A percentile compares a stretch with the other conserved stretches of the same genome.
Evolutionary conservation across 2,113 vertebrate species (phyloP).

Genomic region (Sinosuthora webbiana): DNA sequence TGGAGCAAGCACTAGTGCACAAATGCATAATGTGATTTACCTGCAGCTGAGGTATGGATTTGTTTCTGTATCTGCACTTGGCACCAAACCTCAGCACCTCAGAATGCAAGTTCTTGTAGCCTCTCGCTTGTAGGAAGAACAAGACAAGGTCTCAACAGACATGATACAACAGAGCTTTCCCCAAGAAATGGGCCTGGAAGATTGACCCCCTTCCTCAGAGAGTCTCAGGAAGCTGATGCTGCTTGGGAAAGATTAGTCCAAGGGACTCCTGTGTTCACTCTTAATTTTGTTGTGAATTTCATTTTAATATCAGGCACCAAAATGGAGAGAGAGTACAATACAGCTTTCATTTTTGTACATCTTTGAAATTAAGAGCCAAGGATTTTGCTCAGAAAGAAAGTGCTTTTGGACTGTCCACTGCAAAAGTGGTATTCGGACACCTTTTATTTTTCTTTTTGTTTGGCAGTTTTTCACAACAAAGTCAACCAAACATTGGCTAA

Average conservation of each 20-base stretch:
- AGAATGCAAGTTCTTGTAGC: too few relatives aligned
- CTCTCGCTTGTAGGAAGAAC: background rate
- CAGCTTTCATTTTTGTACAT: rapidly evolving
- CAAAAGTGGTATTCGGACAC: background rate
- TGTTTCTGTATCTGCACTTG: background rate
- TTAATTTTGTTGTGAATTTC: background rate
- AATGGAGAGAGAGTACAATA: background rate
- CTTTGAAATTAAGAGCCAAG: background rate
- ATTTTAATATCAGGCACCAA: background rate
- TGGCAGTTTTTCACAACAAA: background rate
- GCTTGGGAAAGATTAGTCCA: background rate
- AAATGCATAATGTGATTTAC: background rate
- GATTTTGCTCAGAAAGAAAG: background rate
- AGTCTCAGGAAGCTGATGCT: background rate
- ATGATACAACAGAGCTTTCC: rapidly evolving
- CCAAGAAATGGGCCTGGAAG: background rate
- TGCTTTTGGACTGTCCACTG: background rate
- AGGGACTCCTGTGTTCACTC: background rate
- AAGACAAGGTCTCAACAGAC: background rate
- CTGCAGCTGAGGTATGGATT: background rate
- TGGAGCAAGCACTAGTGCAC: background rate
- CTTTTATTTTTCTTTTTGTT: background rate
- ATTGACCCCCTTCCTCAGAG: background rate
- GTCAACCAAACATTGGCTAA: background rate
- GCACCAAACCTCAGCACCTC: background rate